A percentile compares a stretch with the other conserved stretches of the same genome.
Conservation (phyloP, 2,113 vertebrate species). For the Hippocampus abdominalis region DNA sequence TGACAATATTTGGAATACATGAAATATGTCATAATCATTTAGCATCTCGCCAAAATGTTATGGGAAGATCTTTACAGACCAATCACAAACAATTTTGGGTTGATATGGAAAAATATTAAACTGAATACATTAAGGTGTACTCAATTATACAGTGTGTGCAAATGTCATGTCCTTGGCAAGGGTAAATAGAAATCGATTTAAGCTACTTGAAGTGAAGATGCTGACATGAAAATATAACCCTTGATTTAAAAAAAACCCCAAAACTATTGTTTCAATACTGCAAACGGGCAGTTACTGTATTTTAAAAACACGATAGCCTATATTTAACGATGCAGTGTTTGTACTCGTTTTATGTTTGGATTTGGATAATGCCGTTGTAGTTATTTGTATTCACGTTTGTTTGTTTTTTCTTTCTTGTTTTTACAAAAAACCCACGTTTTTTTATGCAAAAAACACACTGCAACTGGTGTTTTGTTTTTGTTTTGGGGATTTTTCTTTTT, state of each 20-base stretch:
- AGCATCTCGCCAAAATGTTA: neutral
- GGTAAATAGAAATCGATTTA: neutral
- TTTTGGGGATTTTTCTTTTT: neutral
- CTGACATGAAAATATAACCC: neutral
- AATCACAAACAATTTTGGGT: neutral
- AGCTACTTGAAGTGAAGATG: neutral
- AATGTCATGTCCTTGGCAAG: neutral
- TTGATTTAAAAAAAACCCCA: neutral
- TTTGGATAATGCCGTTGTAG: neutral
- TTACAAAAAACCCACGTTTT: no score
- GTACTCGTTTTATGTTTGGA: neutral
- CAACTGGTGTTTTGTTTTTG: neutral
- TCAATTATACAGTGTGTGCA: neutral
- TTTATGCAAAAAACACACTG: no score
- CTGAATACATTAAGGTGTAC: neutral
- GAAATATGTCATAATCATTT: neutral
- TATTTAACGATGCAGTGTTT: neutral
- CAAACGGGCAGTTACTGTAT: no score
- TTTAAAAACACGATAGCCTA: neutral
- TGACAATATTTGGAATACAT: neutral
- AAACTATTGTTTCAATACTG: neutral
- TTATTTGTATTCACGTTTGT: neutral
- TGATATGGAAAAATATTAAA: neutral
- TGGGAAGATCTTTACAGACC: neutral
- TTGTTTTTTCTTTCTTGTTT: neutral